Evolutionary conservation across 1,140 invertebrate genomes (phyloP), one percentile per base, ranked within the genome.

Genomic region (Penaeus japonicus): DNA sequence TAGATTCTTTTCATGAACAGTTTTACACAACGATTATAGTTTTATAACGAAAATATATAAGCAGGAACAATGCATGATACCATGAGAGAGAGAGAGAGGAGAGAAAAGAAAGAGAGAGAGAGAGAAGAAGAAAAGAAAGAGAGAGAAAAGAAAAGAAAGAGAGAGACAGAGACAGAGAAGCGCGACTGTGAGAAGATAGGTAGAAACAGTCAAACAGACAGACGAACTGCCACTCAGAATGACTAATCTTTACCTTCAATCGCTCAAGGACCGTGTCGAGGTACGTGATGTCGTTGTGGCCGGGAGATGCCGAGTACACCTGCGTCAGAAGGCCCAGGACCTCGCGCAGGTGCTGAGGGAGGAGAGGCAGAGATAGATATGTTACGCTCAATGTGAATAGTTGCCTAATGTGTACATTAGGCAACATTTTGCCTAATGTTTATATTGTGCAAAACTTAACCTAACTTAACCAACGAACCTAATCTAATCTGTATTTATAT

Each of bases 211-310:
- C 15, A 59, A n/a, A n/a, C 5, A 18, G 62, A 0, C 30, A 24
- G 10, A 65, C n/a, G 30, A 65, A 0, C 65, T 27, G 17, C 32
- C 32, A 0, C 65, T 24, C 27, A 17, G 17, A 17, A 1, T 70
- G 3, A 73, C n/a, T 2, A 27, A 24, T 2, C 0, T n/a, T 77
- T 18, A 88, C 86, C 86, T 88, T 88, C 22, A 88, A 80, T 18
- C 80, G 79, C 0, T 88, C 80, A 10, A 88, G 80, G n/a, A 88
- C 86, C 10, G 86, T 77, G 32, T 88, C 79, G 1, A 88, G 65
- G 62, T 88, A 83, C 15, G 79, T 59, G 65, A 83, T 88, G 70
- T 88, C 86, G 7, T 30, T 57, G 47, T 88, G 86, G 20, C 79
- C 79, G 1, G 65, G 80, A 7, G 79, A 81, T 18, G 78, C n/a